Percentiles rank a stretch among this genome's conserved stretches.
Evolutionary conservation across 2,797 vertebrate species (phyloP).

Genomic region (Meda fulgida): DNA sequence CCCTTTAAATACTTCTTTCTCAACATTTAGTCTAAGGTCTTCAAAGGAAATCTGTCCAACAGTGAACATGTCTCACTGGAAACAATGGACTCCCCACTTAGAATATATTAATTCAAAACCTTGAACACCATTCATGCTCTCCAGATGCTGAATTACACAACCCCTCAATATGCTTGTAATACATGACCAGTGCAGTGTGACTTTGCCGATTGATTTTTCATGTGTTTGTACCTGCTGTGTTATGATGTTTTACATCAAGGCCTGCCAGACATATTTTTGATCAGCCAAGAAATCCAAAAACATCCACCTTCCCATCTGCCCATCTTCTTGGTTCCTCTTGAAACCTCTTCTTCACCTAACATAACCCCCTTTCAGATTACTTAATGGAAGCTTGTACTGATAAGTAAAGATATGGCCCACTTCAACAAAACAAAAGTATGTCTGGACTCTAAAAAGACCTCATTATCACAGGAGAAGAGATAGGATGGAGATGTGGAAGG

Average conservation of each 20-base stretch:
- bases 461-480: conserved; percentile 46
- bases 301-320: neutral
- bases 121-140: neutral
- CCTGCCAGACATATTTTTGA: conserved; percentile 23
- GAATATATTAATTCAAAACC: conserved; percentile 4
- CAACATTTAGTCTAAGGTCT: neutral
- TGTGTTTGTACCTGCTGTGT: neutral
- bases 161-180: neutral
- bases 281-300: conserved; percentile 18
- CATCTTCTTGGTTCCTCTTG: neutral
- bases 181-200: neutral
- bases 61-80: neutral
- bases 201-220: neutral
- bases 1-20: neutral
- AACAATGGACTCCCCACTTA: neutral
- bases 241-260: neutral
- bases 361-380: neutral
- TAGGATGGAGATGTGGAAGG: conserved; percentile 38
- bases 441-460: conserved; percentile 50
- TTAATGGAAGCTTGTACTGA: conserved; percentile 45
- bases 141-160: neutral
- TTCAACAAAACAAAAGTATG: conserved; percentile 35
- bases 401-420: conserved; percentile 40
- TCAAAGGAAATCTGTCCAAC: conserved; percentile 10
- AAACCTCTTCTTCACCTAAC: conserved; percentile 22